Evolutionary conservation across 2,888 invertebrate genomes (phyloP).

Genomic region (Ecliptopera silaceata): DNA sequence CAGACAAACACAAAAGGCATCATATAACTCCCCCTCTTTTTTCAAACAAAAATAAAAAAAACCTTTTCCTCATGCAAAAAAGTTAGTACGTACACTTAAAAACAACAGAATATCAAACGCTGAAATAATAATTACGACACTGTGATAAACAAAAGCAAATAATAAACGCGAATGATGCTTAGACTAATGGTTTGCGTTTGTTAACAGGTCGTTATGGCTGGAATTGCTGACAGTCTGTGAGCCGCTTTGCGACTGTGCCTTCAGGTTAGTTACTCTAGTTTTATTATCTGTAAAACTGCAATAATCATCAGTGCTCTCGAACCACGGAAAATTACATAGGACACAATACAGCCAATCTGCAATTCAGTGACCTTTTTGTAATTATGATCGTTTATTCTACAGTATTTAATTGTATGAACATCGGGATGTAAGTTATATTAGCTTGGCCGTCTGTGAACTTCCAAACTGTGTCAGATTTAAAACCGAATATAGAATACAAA

Average conservation of each 20-base stretch:
- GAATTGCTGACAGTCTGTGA: slow-evolving; percentile 44
- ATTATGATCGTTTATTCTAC: too few relatives aligned
- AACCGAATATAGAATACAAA: neutral
- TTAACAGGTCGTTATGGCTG: slow-evolving; percentile 56
- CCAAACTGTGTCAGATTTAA: too few relatives aligned
- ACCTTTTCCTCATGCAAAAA: neutral
- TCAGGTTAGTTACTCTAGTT: slow-evolving; percentile 48
- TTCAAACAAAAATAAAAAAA: neutral
- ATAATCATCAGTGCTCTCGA: too few relatives aligned
- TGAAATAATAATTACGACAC: slow-evolving; percentile 20
- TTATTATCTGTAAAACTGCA: neutral
- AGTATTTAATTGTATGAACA: too few relatives aligned
- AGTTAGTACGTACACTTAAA: neutral
- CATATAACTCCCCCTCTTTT: too few relatives aligned
- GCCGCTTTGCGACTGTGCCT: slow-evolving; percentile 49
- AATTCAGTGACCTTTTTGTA: too few relatives aligned
- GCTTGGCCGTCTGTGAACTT: neutral
- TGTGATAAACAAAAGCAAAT: slow-evolving; percentile 22
- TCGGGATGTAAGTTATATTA: too few relatives aligned
- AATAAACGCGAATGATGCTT: slow-evolving; percentile 15
- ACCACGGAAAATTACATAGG: too few relatives aligned
- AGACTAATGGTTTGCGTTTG: slow-evolving; percentile 40
- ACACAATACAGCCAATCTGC: too few relatives aligned
- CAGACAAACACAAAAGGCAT: too few relatives aligned
- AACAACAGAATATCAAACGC: neutral